Evolutionary conservation across 2,797 vertebrate species (phyloP), one percentile per base, ranked within the genome.

Genomic region (Ctenosaura bakeri): DNA sequence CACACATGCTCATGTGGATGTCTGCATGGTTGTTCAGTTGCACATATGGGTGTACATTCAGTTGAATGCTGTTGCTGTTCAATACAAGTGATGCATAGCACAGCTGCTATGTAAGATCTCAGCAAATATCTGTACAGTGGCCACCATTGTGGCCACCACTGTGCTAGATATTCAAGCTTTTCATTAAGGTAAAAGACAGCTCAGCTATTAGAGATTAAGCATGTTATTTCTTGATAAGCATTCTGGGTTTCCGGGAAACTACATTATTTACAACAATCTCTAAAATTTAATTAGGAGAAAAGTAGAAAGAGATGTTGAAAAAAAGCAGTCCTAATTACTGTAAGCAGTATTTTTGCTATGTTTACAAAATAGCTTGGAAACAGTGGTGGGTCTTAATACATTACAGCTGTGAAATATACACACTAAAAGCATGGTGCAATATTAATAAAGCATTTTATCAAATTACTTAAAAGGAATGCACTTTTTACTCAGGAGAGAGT

Each of bases 381-480:
- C 56, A 77, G 50, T 84, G 93, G 26, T 88, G 86, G 71, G 8
- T 91, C 78, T 86, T 90, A 86, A 66, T 74, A 16, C 59, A 85
- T 85, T 88, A 69, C 64, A 95, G 83, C 87, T 91, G 81, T 71
- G 35, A 78, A 86, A 54, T 42, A 88, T 29, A 73, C 7, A n/a
- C 52, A 81, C 79, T n/a, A 54, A 81, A 94, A 88, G 16, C 46
- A 50, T 89, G 66, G 79, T 87, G 94, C 10, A 89, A 9, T 83
- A 85, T 91, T 29, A 93, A 95, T 18, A 93, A 92, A 83, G 84
- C 35, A 42, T 8, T 87, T 20, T 93, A 59, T 73, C 38, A 76
- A 86, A 88, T n/a, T 9, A 0, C 10, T 94, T 93, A 69, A 38
- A 91, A 90, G 82, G 82, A 42, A n/a, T 90, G 16, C 0, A 42